phyloP scores from a whole-genome alignment of 2,113 vertebrate genomes.

The Vombatus ursinus region DNA sequence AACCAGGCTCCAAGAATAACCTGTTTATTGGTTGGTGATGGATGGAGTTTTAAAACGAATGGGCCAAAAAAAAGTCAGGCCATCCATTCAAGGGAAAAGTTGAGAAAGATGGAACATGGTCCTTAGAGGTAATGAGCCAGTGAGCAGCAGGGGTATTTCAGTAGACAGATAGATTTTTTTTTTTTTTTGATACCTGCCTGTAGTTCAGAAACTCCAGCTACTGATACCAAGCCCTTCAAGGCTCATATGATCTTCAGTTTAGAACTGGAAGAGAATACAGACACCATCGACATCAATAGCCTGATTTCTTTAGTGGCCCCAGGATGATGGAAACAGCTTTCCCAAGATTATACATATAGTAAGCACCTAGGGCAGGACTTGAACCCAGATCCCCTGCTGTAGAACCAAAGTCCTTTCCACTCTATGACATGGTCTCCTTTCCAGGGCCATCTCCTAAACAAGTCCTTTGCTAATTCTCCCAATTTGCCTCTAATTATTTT shows the following conservation, averaged over 20 bases:
- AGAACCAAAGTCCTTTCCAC: not conserved
- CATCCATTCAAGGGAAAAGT: constrained; percentile 54
- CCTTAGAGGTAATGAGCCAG: constrained; percentile 22
- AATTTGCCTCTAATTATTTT: not conserved
- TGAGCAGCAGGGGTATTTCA: constrained; percentile 17
- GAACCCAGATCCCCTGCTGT: not conserved
- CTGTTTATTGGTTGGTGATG: constrained; percentile 50
- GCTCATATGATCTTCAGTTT: not conserved
- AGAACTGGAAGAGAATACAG: not conserved
- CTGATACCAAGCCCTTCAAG: not conserved
- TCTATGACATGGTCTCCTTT: not conserved
- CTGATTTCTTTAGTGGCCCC: not conserved
- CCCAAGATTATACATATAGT: not conserved
- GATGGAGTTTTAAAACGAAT: constrained; percentile 58
- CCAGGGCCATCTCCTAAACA: not conserved
- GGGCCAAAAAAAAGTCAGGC: constrained; percentile 33
- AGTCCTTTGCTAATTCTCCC: not conserved
- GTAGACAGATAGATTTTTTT: not conserved
- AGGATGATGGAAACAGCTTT: not conserved
- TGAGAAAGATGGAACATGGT: constrained; percentile 38
- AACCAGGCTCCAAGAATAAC: constrained; percentile 78
- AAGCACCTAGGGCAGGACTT: not conserved
- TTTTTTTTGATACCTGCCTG: not conserved
- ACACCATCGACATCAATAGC: not conserved
- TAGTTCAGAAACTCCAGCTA: not conserved